A percentile compares a stretch with the other conserved stretches of the same genome.
Conservation (phyloP, 2,888 invertebrate genomes). For the Syritta pipiens region DNA sequence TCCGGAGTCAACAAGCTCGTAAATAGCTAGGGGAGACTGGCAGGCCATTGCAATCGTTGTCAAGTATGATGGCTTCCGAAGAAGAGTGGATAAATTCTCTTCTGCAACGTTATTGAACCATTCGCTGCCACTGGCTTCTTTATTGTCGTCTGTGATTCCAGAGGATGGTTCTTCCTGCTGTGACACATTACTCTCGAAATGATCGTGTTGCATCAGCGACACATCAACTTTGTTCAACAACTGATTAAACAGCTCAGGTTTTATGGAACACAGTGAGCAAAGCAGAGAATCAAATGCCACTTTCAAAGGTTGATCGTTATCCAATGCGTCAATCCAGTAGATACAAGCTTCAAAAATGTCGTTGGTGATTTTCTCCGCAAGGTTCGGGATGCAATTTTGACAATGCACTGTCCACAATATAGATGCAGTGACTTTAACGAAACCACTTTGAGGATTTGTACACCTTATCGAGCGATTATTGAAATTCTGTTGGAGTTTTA, state of each 20-base stretch:
- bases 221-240: constrained; percentile 87
- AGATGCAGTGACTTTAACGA: constrained; percentile 89
- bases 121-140: constrained; percentile 80
- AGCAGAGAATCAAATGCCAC: constrained; percentile 91
- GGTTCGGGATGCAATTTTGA: constrained; percentile 82
- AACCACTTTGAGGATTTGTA: constrained; percentile 79
- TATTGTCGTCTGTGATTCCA: constrained; percentile 86
- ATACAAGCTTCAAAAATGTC: constrained; percentile 89
- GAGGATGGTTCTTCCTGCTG: constrained; percentile 46
- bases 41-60: constrained; percentile 89
- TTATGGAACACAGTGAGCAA: constrained; percentile 92
- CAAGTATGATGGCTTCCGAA: constrained; percentile 84
- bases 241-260: constrained; percentile 87
- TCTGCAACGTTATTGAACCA: constrained; percentile 83
- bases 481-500: constrained; percentile 76
- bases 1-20: constrained; percentile 87
- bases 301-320: constrained; percentile 87
- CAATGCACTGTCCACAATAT: constrained; percentile 88
- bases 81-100: constrained; percentile 81
- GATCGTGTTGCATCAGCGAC: constrained; percentile 51
- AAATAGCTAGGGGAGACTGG: constrained; percentile 88
- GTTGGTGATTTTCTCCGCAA: constrained; percentile 85
- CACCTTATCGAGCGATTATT: constrained; percentile 75
- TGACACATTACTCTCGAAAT: constrained; percentile 25
- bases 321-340: constrained; percentile 87